A percentile compares a stretch with the other conserved stretches of the same genome.
These are phyloP conservation scores for Dolichotis patagonum DNA, from an alignment of 2,113 vertebrate genomes.

Conservation along the genomic window DNA sequence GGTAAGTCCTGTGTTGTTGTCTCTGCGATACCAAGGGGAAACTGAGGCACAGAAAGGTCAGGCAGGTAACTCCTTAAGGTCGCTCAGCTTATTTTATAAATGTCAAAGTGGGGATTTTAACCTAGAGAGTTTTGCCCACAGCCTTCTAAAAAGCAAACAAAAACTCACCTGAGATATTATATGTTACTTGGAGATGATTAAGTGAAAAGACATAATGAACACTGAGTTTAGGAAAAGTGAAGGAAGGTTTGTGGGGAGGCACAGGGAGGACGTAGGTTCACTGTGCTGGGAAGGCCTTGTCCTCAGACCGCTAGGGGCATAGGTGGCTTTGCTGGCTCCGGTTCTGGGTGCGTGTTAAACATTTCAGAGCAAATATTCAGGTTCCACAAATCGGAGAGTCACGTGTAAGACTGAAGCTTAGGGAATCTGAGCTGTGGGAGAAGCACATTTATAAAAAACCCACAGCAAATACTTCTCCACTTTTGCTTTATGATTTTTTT, in stretches of 20 bases:
- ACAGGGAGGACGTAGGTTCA: fast-evolving
- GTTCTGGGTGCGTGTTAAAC: background rate
- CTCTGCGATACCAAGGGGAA: background rate
- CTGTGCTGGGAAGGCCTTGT: fast-evolving
- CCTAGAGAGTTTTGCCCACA: background rate
- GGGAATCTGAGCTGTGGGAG: background rate
- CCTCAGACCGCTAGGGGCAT: background rate
- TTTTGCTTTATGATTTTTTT: slow-evolving; percentile 36
- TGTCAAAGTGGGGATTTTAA: background rate
- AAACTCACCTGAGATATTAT: background rate
- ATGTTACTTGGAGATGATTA: background rate
- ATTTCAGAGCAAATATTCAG: background rate
- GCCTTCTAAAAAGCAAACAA: background rate
- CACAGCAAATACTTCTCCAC: background rate
- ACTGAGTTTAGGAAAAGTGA: background rate
- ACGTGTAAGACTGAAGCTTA: background rate
- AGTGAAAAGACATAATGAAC: background rate
- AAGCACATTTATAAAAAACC: background rate
- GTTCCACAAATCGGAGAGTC: background rate
- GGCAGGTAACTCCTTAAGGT: background rate
- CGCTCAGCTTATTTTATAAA: background rate
- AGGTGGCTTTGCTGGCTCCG: background rate
- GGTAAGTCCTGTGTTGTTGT: background rate
- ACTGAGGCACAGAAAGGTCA: background rate
- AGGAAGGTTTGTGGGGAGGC: background rate